phyloP scores from a whole-genome alignment of 1,140 invertebrate species.

The Drosophila equinoxialis region DNA sequence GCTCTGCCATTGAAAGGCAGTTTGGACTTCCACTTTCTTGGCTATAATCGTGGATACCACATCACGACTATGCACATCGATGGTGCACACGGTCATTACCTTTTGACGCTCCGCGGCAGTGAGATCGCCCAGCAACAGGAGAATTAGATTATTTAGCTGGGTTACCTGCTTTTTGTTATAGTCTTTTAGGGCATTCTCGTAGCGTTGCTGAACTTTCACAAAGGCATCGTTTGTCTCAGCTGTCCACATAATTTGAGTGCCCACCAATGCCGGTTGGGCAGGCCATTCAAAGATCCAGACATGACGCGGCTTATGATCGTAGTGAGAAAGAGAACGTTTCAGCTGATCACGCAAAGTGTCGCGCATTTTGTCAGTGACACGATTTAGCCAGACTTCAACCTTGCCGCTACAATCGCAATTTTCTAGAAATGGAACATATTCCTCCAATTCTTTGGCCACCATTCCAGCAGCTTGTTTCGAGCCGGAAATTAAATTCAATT shows the following conservation, averaged over 20 bases:
- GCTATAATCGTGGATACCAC: conserved; percentile 93
- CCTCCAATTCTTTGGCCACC: conserved; percentile 93
- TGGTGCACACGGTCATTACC: conserved; percentile 97
- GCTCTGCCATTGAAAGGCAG: conserved; percentile 95
- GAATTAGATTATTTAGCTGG: conserved; percentile 92
- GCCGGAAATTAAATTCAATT: conserved; percentile 89
- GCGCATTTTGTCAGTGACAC: conserved; percentile 92
- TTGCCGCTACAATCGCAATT: conserved; percentile 94
- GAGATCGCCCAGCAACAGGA: conserved; percentile 91
- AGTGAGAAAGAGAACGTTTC: conserved; percentile 90
- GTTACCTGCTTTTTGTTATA: conserved; percentile 95
- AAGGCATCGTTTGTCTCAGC: conserved; percentile 95
- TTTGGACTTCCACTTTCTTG: conserved; percentile 91
- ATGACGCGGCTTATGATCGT: conserved; percentile 95
- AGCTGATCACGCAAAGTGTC: conserved; percentile 91
- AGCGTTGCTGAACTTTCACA: conserved; percentile 94
- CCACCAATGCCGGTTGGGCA: conserved; percentile 92
- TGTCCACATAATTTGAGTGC: conserved; percentile 98
- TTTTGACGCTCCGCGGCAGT: conserved; percentile 93
- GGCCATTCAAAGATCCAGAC: conserved; percentile 97
- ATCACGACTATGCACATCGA: conserved; percentile 95
- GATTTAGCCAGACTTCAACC: conserved; percentile 95
- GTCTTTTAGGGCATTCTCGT: conserved; percentile 96
- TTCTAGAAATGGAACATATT: conserved; percentile 89
- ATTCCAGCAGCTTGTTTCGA: conserved; percentile 86